Evolutionary conservation across 2,888 invertebrate genomes (phyloP).

Genomic region (Pollenia amentaria): DNA sequence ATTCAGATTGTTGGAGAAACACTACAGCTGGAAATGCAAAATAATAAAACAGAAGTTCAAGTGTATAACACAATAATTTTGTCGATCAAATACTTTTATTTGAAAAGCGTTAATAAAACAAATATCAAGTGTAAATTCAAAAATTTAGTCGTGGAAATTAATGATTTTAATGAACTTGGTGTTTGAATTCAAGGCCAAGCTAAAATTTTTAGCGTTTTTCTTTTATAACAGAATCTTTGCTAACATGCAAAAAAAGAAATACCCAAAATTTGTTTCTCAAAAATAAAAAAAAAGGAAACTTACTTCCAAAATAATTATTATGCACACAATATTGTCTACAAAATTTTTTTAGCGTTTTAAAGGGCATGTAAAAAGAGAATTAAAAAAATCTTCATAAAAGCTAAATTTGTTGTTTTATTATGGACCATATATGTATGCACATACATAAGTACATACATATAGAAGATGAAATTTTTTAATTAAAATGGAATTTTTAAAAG

Average conservation of each 20-base stretch:
- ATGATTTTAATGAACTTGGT: slow-evolving; percentile 37
- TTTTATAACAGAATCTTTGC: not conserved
- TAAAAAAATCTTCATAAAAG: not conserved
- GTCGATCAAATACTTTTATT: not conserved
- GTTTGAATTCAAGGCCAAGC: slow-evolving; percentile 36
- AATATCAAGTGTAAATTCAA: not conserved
- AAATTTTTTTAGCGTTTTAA: too few species aligned
- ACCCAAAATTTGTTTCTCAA: not conserved
- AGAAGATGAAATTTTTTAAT: not conserved
- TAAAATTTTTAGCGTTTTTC: too few species aligned
- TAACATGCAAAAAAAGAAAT: not conserved
- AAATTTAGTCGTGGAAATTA: not conserved
- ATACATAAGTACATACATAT: too few species aligned
- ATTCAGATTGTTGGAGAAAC: not conserved
- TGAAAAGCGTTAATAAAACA: not conserved
- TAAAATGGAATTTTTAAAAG: not conserved
- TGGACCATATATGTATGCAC: not conserved
- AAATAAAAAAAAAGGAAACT: not conserved
- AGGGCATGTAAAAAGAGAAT: not conserved
- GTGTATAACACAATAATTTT: not conserved
- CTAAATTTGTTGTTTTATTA: slow-evolving; percentile 1
- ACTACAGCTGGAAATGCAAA: not conserved
- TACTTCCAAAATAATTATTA: slow-evolving; percentile 20
- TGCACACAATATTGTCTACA: not conserved
- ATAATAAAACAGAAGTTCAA: not conserved